phyloP scores from a whole-genome alignment of 1,140 invertebrate species.

The Magallana gigas region DNA sequence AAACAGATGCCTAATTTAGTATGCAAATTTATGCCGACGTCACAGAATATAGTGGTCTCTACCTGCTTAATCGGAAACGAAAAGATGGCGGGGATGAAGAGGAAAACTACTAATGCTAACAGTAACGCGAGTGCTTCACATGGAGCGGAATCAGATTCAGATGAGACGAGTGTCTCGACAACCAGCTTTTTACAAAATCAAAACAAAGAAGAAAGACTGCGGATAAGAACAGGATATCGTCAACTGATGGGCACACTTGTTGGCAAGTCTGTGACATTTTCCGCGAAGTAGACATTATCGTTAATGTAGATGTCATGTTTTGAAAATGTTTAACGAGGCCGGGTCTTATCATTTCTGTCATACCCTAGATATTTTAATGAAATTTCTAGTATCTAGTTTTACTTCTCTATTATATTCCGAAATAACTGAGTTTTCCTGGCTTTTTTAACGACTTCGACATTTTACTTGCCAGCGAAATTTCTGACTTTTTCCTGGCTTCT shows the following conservation, averaged over 20 bases:
- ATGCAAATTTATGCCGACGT: too few relatives aligned
- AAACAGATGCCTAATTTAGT: too few relatives aligned
- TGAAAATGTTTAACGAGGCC: neutral
- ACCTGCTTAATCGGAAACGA: neutral
- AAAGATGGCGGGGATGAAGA: slow-evolving; percentile 8
- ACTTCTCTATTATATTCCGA: neutral
- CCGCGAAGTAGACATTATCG: neutral
- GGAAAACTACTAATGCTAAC: neutral
- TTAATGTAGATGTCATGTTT: neutral
- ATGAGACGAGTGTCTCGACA: neutral
- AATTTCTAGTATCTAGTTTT: neutral
- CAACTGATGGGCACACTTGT: neutral
- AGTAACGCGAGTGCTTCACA: neutral
- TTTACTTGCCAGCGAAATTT: neutral
- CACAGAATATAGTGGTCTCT: too few relatives aligned
- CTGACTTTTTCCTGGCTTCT: neutral
- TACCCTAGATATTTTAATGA: too few relatives aligned
- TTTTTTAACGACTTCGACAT: neutral
- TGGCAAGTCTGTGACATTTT: neutral
- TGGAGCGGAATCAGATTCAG: slow-evolving; percentile 16
- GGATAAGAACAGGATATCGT: neutral
- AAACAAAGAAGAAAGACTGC: slow-evolving; percentile 2
- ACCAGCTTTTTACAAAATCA: neutral
- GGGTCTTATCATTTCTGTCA: neutral
- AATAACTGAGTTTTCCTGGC: neutral